Percentiles rank a stretch among this genome's conserved stretches.
Conservation (phyloP, 2,797 vertebrate genomes). For the Meda fulgida region DNA sequence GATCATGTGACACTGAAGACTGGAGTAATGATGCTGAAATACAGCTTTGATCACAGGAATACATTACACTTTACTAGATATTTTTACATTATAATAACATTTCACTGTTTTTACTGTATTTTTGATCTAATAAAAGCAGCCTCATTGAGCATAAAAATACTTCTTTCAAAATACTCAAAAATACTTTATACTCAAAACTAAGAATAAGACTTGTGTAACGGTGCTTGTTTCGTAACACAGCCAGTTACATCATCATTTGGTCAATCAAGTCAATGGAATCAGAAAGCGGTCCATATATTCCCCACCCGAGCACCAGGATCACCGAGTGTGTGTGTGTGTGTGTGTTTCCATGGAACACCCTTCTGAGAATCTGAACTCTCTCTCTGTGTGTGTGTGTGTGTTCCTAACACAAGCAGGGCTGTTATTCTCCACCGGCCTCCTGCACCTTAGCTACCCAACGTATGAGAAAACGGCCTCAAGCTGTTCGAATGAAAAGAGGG, state of each 20-base stretch:
- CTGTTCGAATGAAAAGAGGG: slow-evolving; percentile 38
- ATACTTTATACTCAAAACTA: not conserved
- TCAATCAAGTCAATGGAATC: slow-evolving; percentile 8
- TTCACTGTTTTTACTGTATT: not conserved
- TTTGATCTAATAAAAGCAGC: not conserved
- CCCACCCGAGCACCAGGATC: not conserved
- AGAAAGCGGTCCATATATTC: slow-evolving; percentile 2
- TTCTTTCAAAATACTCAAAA: not conserved
- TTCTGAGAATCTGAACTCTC: not conserved
- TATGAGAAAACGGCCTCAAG: slow-evolving; percentile 31
- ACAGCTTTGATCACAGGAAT: not conserved
- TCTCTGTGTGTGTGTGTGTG: slow-evolving; percentile 22
- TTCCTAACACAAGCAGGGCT: not conserved
- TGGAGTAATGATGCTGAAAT: not conserved
- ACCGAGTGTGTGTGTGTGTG: not conserved
- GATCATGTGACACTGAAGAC: not conserved
- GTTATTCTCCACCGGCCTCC: slow-evolving; percentile 3
- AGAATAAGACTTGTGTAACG: slow-evolving; percentile 2
- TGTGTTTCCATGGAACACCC: slow-evolving; percentile 6
- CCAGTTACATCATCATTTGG: slow-evolving; percentile 8
- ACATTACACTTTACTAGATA: not conserved
- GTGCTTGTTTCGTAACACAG: slow-evolving; percentile 18
- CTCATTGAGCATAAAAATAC: not conserved
- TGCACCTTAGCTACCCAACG: slow-evolving; percentile 23
- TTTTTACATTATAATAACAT: not conserved